Percentiles rank a stretch among this genome's conserved stretches.
Conservation (phyloP, 2,797 vertebrate species). For the Pelochelys cantorii region DNA sequence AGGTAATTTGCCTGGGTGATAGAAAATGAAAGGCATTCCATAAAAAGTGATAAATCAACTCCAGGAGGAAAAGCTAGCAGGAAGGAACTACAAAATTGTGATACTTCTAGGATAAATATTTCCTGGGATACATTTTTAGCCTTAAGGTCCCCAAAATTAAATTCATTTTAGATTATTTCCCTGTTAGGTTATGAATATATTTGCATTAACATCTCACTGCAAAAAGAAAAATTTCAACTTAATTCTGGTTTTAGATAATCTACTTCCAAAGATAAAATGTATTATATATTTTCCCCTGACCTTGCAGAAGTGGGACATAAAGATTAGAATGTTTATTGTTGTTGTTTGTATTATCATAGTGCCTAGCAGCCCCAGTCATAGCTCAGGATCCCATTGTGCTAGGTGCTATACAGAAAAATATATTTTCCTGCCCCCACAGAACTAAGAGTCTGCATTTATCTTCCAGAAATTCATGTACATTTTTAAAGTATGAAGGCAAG, state of each 20-base stretch:
- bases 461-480: not conserved
- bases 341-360: not conserved
- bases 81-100: not conserved
- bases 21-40: not conserved
- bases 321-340: not conserved
- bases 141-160: not conserved
- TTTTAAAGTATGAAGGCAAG: slow-evolving; percentile 15
- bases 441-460: not conserved
- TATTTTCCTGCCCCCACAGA: slow-evolving; percentile 16
- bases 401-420: not conserved
- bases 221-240: slow-evolving; percentile 49
- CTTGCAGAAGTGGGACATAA: slow-evolving; percentile 32
- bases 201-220: not conserved
- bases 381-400: not conserved
- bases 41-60: not conserved
- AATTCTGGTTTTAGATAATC: slow-evolving; percentile 53
- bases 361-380: not conserved
- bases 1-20: not conserved
- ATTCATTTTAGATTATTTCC: not conserved
- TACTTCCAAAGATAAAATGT: slow-evolving; percentile 63
- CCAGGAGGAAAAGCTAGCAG: not conserved
- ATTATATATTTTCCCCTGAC: slow-evolving; percentile 61
- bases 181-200: slow-evolving; percentile 1
- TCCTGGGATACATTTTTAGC: not conserved
- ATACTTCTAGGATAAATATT: not conserved